These are phyloP conservation scores for Hirundo rustica DNA, from an alignment of 2,797 vertebrate species.

Conservation along the genomic window DNA sequence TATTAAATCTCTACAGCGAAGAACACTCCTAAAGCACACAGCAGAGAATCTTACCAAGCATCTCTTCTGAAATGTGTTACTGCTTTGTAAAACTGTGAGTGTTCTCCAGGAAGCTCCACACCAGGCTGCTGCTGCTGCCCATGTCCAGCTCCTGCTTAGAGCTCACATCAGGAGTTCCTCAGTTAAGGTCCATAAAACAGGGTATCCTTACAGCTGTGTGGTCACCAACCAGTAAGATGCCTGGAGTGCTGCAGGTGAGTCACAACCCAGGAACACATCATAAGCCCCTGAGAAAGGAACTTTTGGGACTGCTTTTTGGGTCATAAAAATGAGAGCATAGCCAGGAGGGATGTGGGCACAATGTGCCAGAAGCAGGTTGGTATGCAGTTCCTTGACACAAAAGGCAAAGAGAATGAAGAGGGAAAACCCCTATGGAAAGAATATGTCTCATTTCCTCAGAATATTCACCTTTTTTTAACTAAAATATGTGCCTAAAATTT, in stretches of 20 bases:
- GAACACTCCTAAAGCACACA: not conserved
- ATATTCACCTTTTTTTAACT: not conserved
- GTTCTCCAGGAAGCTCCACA: not conserved
- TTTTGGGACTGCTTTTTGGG: not conserved
- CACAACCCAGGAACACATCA: not conserved
- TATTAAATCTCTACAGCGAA: not conserved
- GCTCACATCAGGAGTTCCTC: not conserved
- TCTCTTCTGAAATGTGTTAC: not conserved
- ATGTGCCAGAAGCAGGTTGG: not conserved
- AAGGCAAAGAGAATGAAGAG: not conserved
- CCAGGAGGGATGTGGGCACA: not conserved
- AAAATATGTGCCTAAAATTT: not conserved
- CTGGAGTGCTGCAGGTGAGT: not conserved
- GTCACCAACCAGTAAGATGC: not conserved
- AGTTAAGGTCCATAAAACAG: not conserved
- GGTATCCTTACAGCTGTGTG: not conserved
- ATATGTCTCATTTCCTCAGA: not conserved
- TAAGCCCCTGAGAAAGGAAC: not conserved
- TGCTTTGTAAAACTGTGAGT: not conserved
- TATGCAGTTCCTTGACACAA: not conserved
- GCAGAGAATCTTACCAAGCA: not conserved
- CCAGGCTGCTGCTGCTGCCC: not conserved
- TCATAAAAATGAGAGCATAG: not conserved
- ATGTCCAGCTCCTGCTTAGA: fast-evolving
- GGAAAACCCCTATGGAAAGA: not conserved